Percentiles rank a stretch among this genome's conserved stretches.
phyloP scores from a whole-genome alignment of 2,113 vertebrate genomes.

The Megaleporinus macrocephalus region DNA sequence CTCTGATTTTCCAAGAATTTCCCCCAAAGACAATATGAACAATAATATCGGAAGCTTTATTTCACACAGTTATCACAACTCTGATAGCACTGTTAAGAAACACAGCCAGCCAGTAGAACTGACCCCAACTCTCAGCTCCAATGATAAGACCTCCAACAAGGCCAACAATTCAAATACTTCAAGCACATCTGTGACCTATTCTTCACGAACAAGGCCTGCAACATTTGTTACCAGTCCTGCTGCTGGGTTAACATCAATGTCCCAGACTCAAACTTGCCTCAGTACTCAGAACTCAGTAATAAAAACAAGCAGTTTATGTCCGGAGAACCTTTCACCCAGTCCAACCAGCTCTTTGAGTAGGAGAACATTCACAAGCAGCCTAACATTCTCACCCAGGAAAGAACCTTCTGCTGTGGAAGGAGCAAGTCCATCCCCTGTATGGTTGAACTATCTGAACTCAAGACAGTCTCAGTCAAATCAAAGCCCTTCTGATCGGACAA shows the following conservation, averaged over 20 bases:
- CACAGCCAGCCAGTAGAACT: conserved; percentile 1
- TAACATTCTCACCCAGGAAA: conserved; percentile 60
- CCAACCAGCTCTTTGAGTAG: conserved; percentile 34
- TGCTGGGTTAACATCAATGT: neutral
- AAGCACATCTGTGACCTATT: neutral
- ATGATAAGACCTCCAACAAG: neutral
- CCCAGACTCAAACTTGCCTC: neutral
- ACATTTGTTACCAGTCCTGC: neutral
- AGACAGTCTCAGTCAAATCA: conserved; percentile 22
- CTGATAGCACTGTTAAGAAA: neutral
- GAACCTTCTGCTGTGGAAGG: conserved; percentile 18
- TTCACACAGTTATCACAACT: conserved; percentile 6
- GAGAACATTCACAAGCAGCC: conserved; percentile 56
- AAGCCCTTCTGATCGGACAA: conserved; percentile 29
- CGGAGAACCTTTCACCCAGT: neutral
- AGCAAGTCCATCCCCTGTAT: conserved; percentile 61
- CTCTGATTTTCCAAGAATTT: conserved; percentile 12
- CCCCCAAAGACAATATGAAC: conserved; percentile 25
- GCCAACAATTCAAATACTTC: conserved; percentile 4
- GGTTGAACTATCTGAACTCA: conserved; percentile 62
- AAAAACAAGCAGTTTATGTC: neutral
- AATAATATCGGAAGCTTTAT: neutral
- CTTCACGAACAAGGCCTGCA: conserved; percentile 10
- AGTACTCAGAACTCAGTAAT: neutral
- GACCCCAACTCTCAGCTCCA: neutral